Percentiles rank a stretch among this genome's conserved stretches.
Evolutionary conservation across 2,888 invertebrate species (phyloP).

Genomic region (Micoletzkya japonica): DNA sequence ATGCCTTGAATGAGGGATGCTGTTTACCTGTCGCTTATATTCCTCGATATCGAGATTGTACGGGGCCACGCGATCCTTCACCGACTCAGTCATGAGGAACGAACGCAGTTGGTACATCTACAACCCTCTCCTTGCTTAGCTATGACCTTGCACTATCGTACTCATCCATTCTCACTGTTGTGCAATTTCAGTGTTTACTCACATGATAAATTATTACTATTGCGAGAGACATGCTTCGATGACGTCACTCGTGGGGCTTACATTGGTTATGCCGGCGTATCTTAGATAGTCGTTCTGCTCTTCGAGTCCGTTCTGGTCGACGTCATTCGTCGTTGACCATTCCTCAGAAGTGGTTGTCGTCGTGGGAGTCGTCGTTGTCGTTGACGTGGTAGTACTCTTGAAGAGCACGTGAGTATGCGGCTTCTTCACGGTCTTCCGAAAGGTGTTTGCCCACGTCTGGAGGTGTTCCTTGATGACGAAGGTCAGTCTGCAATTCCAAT

Average conservation of each 20-base stretch:
- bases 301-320: background rate
- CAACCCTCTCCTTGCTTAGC: background rate
- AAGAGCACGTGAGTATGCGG: background rate
- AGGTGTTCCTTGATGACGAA: conserved; percentile 12
- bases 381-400: background rate
- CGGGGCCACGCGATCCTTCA: conserved; percentile 14
- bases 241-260: background rate
- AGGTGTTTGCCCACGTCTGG: background rate
- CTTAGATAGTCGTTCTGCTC: conserved; percentile 6
- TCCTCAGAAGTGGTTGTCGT: background rate
- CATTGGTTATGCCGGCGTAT: background rate
- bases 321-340: too few species aligned
- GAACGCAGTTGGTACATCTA: conserved; percentile 21
- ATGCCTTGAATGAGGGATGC: too few species aligned
- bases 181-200: too few species aligned
- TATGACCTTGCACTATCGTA: background rate
- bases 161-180: background rate
- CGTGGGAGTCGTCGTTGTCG: background rate
- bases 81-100: conserved; percentile 12
- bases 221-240: background rate
- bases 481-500: background rate
- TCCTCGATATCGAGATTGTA: conserved; percentile 15
- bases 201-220: too few species aligned
- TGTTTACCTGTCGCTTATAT: conserved; percentile 21
- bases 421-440: background rate